Conservation (phyloP, 2,797 vertebrate species). For the Triplophysa bombifrons region DNA sequence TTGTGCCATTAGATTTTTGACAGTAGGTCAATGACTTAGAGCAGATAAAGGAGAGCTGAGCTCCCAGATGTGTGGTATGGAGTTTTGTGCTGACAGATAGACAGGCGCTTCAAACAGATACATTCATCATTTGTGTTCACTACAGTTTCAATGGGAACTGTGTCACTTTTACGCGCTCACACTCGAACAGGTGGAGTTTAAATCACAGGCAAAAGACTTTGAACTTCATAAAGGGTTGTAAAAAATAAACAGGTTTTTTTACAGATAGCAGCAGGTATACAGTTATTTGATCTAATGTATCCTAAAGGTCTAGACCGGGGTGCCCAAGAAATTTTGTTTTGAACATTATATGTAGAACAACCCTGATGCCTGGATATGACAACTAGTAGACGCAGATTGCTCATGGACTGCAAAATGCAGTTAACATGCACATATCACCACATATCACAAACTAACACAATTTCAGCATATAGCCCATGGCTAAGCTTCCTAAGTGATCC, state of each 20-base stretch:
- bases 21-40: neutral
- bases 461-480: too few relatives aligned
- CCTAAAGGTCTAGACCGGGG: neutral
- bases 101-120: neutral
- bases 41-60: neutral
- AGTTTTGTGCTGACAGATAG: constrained; percentile 10
- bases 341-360: neutral
- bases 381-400: neutral
- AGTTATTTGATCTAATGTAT: neutral
- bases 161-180: constrained; percentile 4
- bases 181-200: neutral
- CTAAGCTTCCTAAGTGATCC: too few relatives aligned
- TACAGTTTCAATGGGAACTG: neutral
- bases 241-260: constrained; percentile 6
- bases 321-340: neutral
- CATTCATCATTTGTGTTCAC: constrained; percentile 2
- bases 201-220: constrained; percentile 23
- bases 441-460: too few relatives aligned
- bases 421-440: too few relatives aligned
- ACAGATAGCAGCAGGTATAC: neutral
- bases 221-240: constrained; percentile 25
- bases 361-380: neutral
- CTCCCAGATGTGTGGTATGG: neutral
- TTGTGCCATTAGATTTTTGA: neutral
- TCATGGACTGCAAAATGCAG: too few relatives aligned